Percentiles rank a stretch among this genome's conserved stretches.
These are phyloP conservation scores for Etia nguti DNA, from an alignment of 2,113 vertebrate species.

Conservation along the genomic window DNA sequence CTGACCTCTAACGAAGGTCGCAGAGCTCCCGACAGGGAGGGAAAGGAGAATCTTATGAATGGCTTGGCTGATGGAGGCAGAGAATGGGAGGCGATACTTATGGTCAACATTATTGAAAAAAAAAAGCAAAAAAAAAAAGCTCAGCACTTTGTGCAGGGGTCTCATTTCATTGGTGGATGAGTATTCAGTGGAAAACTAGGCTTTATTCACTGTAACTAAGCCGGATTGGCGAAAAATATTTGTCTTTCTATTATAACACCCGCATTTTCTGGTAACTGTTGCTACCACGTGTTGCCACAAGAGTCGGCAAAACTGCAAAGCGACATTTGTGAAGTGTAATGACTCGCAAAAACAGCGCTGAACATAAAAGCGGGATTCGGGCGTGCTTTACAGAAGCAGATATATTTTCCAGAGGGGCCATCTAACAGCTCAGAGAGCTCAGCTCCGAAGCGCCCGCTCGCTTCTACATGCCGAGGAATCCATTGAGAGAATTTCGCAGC, in stretches of 20 bases:
- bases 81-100: constrained; percentile 6
- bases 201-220: constrained; percentile 33
- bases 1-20: constrained; percentile 60
- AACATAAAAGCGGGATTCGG: neutral
- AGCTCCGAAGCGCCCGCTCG: constrained; percentile 8
- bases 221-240: neutral
- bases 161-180: constrained; percentile 33
- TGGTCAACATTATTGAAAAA: constrained; percentile 22
- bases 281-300: constrained; percentile 43
- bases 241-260: neutral
- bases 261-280: neutral
- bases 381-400: neutral
- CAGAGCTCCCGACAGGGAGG: constrained; percentile 4
- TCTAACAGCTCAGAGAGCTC: constrained; percentile 6
- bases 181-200: constrained; percentile 2
- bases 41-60: constrained; percentile 49
- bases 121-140: rapidly evolving
- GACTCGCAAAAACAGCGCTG: neutral
- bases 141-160: constrained; percentile 9
- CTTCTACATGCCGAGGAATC: constrained; percentile 27
- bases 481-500: constrained; percentile 70
- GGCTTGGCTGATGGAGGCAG: constrained; percentile 23
- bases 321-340: constrained; percentile 13
- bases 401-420: neutral
- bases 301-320: neutral